Conservation (phyloP, 2,888 invertebrate species). For the Lasioglossum pauxillum region DNA sequence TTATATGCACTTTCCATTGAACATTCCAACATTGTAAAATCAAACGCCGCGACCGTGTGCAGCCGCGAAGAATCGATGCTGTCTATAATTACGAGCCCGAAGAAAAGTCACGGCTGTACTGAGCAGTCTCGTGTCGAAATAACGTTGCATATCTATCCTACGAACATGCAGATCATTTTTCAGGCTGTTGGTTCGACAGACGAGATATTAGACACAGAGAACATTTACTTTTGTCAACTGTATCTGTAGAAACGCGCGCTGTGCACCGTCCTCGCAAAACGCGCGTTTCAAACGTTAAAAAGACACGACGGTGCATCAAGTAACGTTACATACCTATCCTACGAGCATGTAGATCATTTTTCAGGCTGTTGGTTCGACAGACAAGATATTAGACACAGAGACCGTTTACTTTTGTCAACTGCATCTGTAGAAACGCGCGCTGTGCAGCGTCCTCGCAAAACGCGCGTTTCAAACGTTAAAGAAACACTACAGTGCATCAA, state of each 20-base stretch:
- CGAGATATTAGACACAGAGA: no score
- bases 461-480: no score
- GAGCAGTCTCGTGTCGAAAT: neutral
- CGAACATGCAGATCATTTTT: neutral
- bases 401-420: no score
- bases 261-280: no score
- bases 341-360: neutral
- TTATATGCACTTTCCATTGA: conserved; percentile 47
- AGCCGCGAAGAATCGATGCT: neutral
- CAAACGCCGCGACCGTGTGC: neutral
- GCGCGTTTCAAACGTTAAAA: no score
- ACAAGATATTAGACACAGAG: no score
- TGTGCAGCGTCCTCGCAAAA: no score
- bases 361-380: no score
- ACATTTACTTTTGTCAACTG: no score
- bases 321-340: neutral
- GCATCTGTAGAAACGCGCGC: no score
- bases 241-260: no score
- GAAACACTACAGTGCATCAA: neutral
- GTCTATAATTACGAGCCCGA: neutral
- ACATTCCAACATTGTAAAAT: conserved; percentile 48
- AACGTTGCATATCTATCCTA: neutral
- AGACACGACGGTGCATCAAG: neutral
- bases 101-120: neutral
- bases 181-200: no score